Evolutionary conservation across 2,797 vertebrate species (phyloP), one percentile per base, ranked within the genome.

Genomic region (Pangasius sanitwongsei): DNA sequence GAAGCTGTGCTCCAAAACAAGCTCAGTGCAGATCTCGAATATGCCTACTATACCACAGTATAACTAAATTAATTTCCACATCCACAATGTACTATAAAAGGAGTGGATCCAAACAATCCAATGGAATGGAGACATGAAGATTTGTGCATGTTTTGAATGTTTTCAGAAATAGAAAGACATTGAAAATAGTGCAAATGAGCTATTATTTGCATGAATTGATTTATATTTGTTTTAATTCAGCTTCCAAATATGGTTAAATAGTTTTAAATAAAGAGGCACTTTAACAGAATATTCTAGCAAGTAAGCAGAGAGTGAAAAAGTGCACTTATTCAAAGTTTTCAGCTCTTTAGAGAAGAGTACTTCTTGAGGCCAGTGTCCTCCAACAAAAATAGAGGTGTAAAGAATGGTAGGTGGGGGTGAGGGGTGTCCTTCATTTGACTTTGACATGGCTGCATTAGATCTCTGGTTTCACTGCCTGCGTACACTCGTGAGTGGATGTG

Each of bases 401-500:
- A 92, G 89, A 88, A 31, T 63, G 48, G 28, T 13, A 85, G 28
- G 9, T n/a, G n/a, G 91, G 34, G 82, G 57, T 70, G 77, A 18
- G 70, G 55, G 80, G 77, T 6, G 84, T 75, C 87, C 88, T 93
- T 91, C 83, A 50, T 69, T 67, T 93, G 91, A 94, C 93, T 90
- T 93, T 92, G 72, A 70, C 75, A 86, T 81, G 82, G 83, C 86
- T 88, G 80, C 63, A 70, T 84, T 88, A 74, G 50, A 69, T 91
- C 91, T 93, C 91, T 75, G 61, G 82, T 94, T 94, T 93, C 93
- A 93, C 87, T 72, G 81, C 85, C 88, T 85, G 67, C 87, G 87
- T 11, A 48, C 74, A 91, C 80, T 9, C 90, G 85, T 89, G 87
- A 89, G n/a, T 28, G 85, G 67, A 5, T 74, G n/a, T 55, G 63